Base-by-base conservation (phyloP, 2,797 vertebrate species). In the Saxicola maurus region DNA sequence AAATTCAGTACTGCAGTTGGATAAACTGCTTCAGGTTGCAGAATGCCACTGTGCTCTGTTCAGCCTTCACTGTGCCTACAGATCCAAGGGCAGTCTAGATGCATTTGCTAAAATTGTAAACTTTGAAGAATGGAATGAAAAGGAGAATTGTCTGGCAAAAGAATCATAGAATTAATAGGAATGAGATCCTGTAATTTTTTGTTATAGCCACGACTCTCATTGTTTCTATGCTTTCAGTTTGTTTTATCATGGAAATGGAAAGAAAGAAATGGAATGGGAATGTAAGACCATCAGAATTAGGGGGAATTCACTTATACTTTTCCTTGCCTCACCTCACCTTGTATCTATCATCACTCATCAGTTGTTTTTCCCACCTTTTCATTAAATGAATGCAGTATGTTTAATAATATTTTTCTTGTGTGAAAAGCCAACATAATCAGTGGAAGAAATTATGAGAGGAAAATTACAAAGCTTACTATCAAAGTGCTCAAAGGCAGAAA, bases 321-420 rank as follows among this genome's bases (percentile, higher is more conserved):
- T 37, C 66, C 89, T 89, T 81, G 68, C 73, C 66, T 74, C 62
- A 60, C 46, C 55, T 77, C 64, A 62, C 55, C 28, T 79, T 81
- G 0, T 42, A 33, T 49, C 53, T 87, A 3, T 72, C 62, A 60
- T 65, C 51, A 40, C 57, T 94, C 68, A 30, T 37, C 13, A 3
- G 25, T 25, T 76, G 27, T 17, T 51, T 84, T 9, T 15, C 17
- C 19, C 38, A 18, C 21, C 43, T 81, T 79, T 79, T 71, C 68
- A 74, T 90, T 92, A 86, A 91, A 76, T 67, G 38, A 73, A 77
- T 7, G 2, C 57, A 45, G 19, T 65, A n/a, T 75, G 53, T 82
- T 82, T 87, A 75, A 80, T n/a, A 88, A 6, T 79, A 17, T 55
- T 82, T 86, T 81, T 85, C 88, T 85, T 82, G 62, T 78, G 25